A percentile compares a stretch with the other conserved stretches of the same genome.
Evolutionary conservation across 2,797 vertebrate species (phyloP).

Genomic region (Sebastes oblongus): DNA sequence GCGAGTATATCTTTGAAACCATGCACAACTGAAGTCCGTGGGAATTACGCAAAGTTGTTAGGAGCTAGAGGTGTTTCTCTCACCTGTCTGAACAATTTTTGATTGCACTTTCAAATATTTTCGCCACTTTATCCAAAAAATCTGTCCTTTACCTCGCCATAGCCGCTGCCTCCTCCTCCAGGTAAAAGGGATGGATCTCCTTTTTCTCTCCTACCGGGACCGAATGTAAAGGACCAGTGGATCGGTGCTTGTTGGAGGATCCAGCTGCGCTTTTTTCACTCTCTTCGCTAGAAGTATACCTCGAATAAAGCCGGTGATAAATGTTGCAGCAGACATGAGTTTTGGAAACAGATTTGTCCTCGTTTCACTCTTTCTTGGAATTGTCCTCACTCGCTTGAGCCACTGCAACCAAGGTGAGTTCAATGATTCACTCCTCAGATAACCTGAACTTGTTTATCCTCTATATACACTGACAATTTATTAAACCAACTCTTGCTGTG

Average conservation of each 20-base stretch:
- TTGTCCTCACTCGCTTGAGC: constrained; percentile 59
- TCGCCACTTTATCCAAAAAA: constrained; percentile 25
- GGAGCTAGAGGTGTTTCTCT: constrained; percentile 6
- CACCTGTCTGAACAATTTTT: neutral
- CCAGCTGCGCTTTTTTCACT: neutral
- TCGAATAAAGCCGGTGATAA: constrained; percentile 34
- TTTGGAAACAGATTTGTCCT: constrained; percentile 66
- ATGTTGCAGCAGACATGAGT: constrained; percentile 77
- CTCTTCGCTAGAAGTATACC: constrained; percentile 29
- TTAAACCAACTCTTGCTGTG: no score
- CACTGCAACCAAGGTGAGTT: constrained; percentile 78
- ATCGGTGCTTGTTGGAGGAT: constrained; percentile 27
- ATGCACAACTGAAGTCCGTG: constrained; percentile 25
- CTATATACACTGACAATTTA: neutral
- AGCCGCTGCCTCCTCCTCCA: constrained; percentile 20
- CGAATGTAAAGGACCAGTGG: constrained; percentile 56
- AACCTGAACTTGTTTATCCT: neutral
- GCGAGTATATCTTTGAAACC: neutral
- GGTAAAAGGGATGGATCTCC: constrained; percentile 57
- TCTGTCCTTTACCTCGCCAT: neutral
- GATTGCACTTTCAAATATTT: constrained; percentile 19
- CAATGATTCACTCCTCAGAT: neutral
- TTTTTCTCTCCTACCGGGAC: constrained; percentile 34
- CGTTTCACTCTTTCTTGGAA: constrained; percentile 71
- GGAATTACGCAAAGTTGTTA: constrained; percentile 55